Evolutionary conservation across 2,797 vertebrate species (phyloP), one percentile per base, ranked within the genome.

Genomic region (Myripristis jacobus): DNA sequence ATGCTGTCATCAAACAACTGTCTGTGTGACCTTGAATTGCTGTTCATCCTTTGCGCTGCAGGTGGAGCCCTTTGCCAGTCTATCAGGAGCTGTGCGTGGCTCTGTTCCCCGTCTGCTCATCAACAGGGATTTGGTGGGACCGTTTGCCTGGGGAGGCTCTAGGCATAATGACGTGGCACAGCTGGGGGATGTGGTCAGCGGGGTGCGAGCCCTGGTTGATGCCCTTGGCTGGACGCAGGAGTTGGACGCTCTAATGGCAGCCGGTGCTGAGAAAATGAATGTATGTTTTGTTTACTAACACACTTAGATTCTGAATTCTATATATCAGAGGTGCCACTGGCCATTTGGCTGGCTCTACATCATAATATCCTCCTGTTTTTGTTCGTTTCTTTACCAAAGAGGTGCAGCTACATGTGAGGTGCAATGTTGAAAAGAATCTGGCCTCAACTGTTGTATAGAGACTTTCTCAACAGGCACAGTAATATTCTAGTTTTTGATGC

Each of bases 51-150:
- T 21, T 22, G 56, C 12, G 22, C 82, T 87, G 66, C 82, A 99
- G 98, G 98, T 98, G 91, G 96, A 98, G 83, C 98, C 97, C n/a
- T 99, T 98, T 19, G 96, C 97, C 85, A 96, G 97, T 72, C 89
- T 99, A 81, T 94, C 94, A 0, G 93, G 95, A 36, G 94, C 94
- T 0, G 93, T 96, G 10, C 83, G 89, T 25, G 43, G 87, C 51
- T 95, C 96, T 0, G 92, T 96, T 1, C 94, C 97, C 1, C 95
- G 98, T 0, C 86, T 99, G 15, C 94, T 99, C 71, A 95, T 99
- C 92, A 99, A 99, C 84, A 89, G 95, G 13, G 96, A 97, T 21
- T 66, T 92, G 6, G 97, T 98, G 50, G 97, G 97, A 1, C 93
- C 96, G 1, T 97, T 98, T 0, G 77, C 91, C 0, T 88, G 88